Percentiles rank a stretch among this genome's conserved stretches.
These are phyloP conservation scores for Drosophila nasuta DNA, from an alignment of 1,140 invertebrate species.

Conservation along the genomic window DNA sequence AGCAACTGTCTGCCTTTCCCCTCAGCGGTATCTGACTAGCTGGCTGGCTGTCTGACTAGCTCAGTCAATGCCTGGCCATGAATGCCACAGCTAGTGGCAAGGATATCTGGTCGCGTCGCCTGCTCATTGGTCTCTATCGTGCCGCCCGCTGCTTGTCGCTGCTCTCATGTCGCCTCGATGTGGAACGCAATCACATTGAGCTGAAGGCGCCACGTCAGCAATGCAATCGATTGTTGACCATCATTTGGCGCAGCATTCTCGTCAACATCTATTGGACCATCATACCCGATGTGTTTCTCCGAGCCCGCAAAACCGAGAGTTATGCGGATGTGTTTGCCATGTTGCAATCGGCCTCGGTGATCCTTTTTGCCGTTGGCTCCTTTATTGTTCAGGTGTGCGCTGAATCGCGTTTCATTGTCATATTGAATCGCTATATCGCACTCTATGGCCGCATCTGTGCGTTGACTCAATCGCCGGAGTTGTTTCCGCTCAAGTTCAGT, in stretches of 20 bases:
- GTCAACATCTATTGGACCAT: constrained; percentile 47
- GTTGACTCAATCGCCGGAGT: constrained; percentile 12
- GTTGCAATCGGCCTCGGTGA: constrained; percentile 49
- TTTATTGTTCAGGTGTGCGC: constrained; percentile 56
- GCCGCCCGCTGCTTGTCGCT: constrained; percentile 51
- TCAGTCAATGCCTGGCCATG: constrained; percentile 56
- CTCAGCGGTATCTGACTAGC: too few species aligned
- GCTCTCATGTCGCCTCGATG: constrained; percentile 46
- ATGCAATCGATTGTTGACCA: constrained; percentile 44
- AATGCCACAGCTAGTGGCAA: constrained; percentile 12
- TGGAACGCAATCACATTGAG: constrained; percentile 28
- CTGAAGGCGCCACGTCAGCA: constrained; percentile 29
- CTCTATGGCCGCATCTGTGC: constrained; percentile 56
- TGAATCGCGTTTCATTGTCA: constrained; percentile 40
- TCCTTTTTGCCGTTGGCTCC: constrained; percentile 53
- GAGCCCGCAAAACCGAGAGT: constrained; percentile 16
- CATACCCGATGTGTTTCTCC: constrained; percentile 26
- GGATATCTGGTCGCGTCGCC: constrained; percentile 48
- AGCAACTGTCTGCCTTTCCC: constrained; percentile 12
- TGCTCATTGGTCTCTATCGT: constrained; percentile 53
- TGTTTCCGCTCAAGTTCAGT: constrained; percentile 56
- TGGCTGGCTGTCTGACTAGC: background rate
- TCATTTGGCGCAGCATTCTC: constrained; percentile 60
- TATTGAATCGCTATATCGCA: constrained; percentile 64
- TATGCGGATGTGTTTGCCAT: constrained; percentile 55